phyloP scores from a whole-genome alignment of 2,888 invertebrate genomes.

The Pterostichus madidus region DNA sequence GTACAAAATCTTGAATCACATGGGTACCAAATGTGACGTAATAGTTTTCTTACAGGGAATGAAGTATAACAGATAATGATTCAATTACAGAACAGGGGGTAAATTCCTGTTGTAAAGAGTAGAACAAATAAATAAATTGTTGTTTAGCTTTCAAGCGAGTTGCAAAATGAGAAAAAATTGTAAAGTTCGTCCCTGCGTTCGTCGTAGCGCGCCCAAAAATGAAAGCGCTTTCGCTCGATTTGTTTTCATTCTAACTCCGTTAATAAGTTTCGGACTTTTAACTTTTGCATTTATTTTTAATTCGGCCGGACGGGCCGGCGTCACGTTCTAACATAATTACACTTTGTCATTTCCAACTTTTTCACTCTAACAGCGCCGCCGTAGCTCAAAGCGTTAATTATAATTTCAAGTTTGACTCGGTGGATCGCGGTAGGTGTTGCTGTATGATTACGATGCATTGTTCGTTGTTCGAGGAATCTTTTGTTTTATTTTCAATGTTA shows the following conservation, averaged over 20 bases:
- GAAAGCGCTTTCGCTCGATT: conserved; percentile 58
- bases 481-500: conserved; percentile 21
- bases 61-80: too few relatives aligned
- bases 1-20: too few relatives aligned
- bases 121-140: too few relatives aligned
- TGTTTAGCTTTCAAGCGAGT: too few relatives aligned
- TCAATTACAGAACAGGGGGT: too few relatives aligned
- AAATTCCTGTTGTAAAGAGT: too few relatives aligned
- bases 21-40: too few relatives aligned
- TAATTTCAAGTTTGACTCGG: conserved; percentile 54
- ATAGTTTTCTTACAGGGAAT: too few relatives aligned
- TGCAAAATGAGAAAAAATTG: too few relatives aligned
- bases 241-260: conserved; percentile 65
- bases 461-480: conserved; percentile 20
- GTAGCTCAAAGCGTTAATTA: conserved; percentile 49
- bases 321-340: conserved; percentile 65
- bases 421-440: conserved; percentile 45
- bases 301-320: conserved; percentile 59
- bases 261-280: conserved; percentile 66
- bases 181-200: background rate
- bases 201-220: background rate
- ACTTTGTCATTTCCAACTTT: conserved; percentile 63
- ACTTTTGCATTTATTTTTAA: conserved; percentile 67
- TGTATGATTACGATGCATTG: conserved; percentile 25
- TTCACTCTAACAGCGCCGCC: conserved; percentile 21